Evolutionary conservation across 1,140 invertebrate species (phyloP).

Genomic region (Apis laboriosa): DNA sequence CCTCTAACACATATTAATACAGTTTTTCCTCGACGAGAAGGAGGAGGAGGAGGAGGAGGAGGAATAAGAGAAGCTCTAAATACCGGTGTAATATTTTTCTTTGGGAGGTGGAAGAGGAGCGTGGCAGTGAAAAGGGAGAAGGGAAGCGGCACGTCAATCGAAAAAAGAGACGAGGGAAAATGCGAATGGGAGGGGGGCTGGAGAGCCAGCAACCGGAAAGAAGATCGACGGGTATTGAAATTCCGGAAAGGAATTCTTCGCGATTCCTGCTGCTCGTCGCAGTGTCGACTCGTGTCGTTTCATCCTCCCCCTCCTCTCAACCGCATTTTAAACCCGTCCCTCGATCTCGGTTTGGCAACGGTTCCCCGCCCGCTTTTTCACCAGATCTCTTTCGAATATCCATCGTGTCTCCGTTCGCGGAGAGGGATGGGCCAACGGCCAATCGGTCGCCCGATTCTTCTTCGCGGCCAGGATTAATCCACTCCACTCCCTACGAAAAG

Average conservation of each 20-base stretch:
- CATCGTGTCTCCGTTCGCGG: background rate
- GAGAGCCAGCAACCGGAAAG: background rate
- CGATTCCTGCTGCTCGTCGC: background rate
- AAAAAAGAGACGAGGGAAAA: constrained; percentile 19
- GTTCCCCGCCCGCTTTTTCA: background rate
- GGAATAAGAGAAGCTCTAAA: constrained; percentile 54
- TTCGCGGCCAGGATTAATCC: constrained; percentile 19
- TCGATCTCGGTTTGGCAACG: background rate
- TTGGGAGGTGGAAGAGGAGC: background rate
- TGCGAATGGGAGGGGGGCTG: background rate
- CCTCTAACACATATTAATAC: too few relatives aligned
- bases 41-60: background rate
- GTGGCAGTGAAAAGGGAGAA: background rate
- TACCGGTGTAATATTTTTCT: constrained; percentile 53
- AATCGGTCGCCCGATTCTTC: constrained; percentile 26
- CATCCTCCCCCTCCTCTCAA: constrained; percentile 72
- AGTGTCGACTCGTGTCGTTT: constrained; percentile 43
- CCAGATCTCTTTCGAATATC: background rate
- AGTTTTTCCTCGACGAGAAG: too few relatives aligned
- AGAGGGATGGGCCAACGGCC: background rate
- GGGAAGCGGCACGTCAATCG: constrained; percentile 34
- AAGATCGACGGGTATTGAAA: constrained; percentile 58
- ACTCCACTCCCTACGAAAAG: background rate
- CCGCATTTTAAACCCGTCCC: background rate
- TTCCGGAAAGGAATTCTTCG: constrained; percentile 31